Base-by-base conservation (phyloP, 1,140 invertebrate genomes). In the Ctenoplectra terminalis region DNA sequence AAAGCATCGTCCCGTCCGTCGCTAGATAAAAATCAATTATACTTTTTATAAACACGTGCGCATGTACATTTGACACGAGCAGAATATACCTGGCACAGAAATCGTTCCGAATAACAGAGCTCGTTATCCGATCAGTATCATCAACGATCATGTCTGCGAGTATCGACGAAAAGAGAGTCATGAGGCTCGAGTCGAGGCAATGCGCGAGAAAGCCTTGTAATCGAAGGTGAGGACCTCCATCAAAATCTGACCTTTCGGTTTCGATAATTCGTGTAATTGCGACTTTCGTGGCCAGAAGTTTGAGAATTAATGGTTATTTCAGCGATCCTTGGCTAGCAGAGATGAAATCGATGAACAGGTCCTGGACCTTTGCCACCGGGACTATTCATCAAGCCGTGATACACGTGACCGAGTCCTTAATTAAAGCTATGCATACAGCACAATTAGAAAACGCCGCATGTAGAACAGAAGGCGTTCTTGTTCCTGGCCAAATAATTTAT, bases 401-500 rank as follows among this genome's bases (percentile, higher is more conserved):
- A 71, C 82, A 84, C 87, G 83, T 72, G 73, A 90, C 83, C 88
- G 79, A 84, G 72, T 78, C 83, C 82, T 82, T 88, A 82, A 89
- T 91, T 84, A 90, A 91, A 87, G 83, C 78, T 88, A 84, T 88
- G 86, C 77, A 84, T 79, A 86, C 78, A 72, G 71, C 77, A 85
- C 86, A 90, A 90, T 91, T 87, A 90, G 84, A 73, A n/a, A 87
- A 82, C 85, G 64, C 37, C 23, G 2, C 50, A 9, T 17, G 29
- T n/a, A 7, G 54, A 69, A n/a, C 26, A 31, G 26, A 54, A 70
- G 34, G 29, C 20, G 76, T 74, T 60, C 56, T 34, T 15, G 67
- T 48, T 61, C 56, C 50, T 52, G n/a, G 40, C 7, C 46, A 52
- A 71, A 71, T 69, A 69, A 77, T 70, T 73, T 31, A 54, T 40